phyloP scores from a whole-genome alignment of 2,113 vertebrate genomes.

The Neopipo cinnamomea region DNA sequence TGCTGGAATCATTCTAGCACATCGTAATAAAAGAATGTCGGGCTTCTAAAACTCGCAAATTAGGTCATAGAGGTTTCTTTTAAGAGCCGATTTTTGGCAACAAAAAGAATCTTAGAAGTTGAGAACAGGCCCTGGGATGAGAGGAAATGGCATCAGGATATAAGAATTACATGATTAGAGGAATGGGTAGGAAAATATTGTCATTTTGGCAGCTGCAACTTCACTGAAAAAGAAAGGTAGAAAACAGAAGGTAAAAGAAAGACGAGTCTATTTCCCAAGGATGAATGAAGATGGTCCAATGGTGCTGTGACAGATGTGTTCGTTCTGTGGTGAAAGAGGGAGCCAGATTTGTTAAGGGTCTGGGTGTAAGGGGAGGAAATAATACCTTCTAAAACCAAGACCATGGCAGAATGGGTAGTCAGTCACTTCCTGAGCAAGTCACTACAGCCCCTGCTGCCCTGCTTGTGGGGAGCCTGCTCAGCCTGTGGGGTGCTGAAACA shows the following conservation, averaged over 20 bases:
- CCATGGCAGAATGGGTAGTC: background rate
- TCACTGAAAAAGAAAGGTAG: background rate
- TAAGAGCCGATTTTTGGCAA: no score
- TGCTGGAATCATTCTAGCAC: no score
- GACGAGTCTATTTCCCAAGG: fast-evolving
- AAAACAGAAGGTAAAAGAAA: background rate
- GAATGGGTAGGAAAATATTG: background rate
- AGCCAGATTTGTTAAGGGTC: background rate
- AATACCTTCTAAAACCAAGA: background rate
- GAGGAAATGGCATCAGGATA: background rate
- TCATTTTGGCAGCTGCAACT: background rate
- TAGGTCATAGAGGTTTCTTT: no score
- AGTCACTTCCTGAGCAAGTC: background rate
- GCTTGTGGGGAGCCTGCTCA: background rate
- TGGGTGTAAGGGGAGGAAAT: background rate
- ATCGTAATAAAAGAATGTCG: no score
- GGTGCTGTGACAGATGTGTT: background rate
- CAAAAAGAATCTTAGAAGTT: background rate
- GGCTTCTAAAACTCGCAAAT: no score
- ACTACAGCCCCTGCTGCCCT: background rate
- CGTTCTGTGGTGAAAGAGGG: background rate
- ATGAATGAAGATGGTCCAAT: background rate
- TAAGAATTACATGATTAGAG: background rate
- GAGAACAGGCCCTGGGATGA: background rate
- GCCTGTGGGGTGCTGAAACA: background rate